Evolutionary conservation across 2,797 vertebrate species (phyloP), one percentile per base, ranked within the genome.

Genomic region (Spondyliosoma cantharus): DNA sequence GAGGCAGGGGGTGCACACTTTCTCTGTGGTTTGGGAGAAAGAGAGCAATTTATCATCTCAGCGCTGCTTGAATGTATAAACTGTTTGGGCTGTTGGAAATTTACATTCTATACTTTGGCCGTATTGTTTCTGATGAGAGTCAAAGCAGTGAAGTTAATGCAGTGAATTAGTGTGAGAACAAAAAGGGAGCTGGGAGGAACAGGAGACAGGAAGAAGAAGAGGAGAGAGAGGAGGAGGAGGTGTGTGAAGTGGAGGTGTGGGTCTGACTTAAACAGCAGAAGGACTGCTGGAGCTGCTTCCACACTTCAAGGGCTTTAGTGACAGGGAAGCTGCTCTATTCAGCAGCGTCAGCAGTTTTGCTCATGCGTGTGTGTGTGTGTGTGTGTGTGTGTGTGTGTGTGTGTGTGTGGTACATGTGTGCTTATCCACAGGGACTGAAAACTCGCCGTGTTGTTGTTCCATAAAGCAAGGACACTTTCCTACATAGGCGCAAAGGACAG

Each of bases 281-380:
- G 88, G 88, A 76, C 87, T 87, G 87, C 86, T 83, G 72, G 86
- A 86, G 86, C 91, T 80, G 85, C 87, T 92, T 93, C 91, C 87
- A 93, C 90, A 93, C 93, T 94, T 94, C 90, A 93, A 94, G 92
- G 92, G 90, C 92, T 93, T 91, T 59, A 83, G 91, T 93, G 93
- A 93, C 91, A 93, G 89, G 85, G 78, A 90, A 86, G 91, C 90
- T 88, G 88, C 88, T 88, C 79, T 42, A 8, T 92, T 90, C 90
- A 84, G 89, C 92, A 89, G 74, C 19, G 85, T 94, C 93, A 94
- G 93, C 93, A 92, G 42, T 92, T 93, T 87, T 71, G 20, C 70
- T 84, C 63, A 48, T 1, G 11, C 49, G 58, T 71, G 54, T 78
- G 77, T 78, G 76, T 71, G 60, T 71, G 76, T 59, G 69, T 79